A percentile compares a stretch with the other conserved stretches of the same genome.
These are phyloP conservation scores for Corynorhinus townsendii DNA, from an alignment of 2,113 vertebrate species.

Conservation along the genomic window DNA sequence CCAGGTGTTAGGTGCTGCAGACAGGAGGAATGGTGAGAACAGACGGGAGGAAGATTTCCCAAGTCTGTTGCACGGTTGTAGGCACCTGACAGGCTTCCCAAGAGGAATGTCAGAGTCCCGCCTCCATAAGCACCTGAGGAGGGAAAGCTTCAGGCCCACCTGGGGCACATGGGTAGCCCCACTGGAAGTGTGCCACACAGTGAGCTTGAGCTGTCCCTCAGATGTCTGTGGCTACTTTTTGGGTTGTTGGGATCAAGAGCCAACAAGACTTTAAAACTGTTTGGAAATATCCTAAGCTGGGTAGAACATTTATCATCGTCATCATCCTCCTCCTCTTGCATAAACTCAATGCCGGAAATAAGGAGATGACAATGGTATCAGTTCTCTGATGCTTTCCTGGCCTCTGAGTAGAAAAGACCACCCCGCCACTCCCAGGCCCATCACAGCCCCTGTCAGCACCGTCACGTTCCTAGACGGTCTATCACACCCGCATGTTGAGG, in stretches of 20 bases:
- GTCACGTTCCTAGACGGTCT: not conserved
- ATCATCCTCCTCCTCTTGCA: too few species aligned
- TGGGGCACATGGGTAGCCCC: not conserved
- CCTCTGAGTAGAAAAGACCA: not conserved
- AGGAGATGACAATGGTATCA: not conserved
- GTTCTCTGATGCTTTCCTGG: not conserved
- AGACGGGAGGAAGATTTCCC: not conserved
- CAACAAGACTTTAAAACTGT: not conserved
- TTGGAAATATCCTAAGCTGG: not conserved
- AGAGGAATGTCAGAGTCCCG: not conserved
- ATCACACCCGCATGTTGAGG: not conserved
- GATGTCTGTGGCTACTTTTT: not conserved
- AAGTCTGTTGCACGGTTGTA: not conserved
- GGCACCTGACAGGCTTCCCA: not conserved
- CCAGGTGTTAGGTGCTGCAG: not conserved
- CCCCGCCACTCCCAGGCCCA: not conserved
- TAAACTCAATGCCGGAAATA: not conserved
- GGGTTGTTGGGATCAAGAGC: not conserved
- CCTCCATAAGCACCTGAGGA: not conserved
- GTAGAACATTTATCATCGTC: not conserved
- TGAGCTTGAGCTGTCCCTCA: not conserved
- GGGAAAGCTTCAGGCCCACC: not conserved
- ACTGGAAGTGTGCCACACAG: not conserved
- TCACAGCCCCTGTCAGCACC: too few species aligned
- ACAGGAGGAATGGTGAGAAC: not conserved